phyloP scores from a whole-genome alignment of 2,888 invertebrate genomes.

The Drosophila mimetica region DNA sequence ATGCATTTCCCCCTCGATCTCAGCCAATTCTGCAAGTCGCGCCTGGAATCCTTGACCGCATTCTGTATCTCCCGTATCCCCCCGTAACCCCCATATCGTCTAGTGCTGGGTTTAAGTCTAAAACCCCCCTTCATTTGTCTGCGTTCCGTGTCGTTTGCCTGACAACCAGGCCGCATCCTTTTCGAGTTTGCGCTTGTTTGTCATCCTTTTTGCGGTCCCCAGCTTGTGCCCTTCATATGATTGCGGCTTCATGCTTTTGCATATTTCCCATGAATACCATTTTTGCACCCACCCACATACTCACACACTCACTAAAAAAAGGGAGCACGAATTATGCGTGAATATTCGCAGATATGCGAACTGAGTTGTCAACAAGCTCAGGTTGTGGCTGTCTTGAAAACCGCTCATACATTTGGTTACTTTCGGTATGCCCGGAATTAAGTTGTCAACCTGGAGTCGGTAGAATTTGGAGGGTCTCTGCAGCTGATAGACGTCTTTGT shows the following conservation, averaged over 20 bases:
- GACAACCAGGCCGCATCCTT: conserved; percentile 53
- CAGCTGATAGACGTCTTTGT: neutral
- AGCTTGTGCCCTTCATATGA: conserved; percentile 46
- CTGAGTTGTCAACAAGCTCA: conserved; percentile 56
- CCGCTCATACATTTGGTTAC: conserved; percentile 40
- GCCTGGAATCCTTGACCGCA: conserved; percentile 26
- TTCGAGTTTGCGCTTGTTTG: conserved; percentile 54
- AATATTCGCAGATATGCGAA: conserved; percentile 49
- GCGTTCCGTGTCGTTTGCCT: conserved; percentile 40
- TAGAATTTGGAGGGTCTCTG: conserved; percentile 9
- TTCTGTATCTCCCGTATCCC: conserved; percentile 3
- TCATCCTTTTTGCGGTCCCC: conserved; percentile 55
- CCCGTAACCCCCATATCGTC: conserved; percentile 1
- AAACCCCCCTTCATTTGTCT: conserved; percentile 39
- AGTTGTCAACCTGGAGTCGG: conserved; percentile 39
- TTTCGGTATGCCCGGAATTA: conserved; percentile 29
- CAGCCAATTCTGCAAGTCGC: conserved; percentile 26
- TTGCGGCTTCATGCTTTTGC: conserved; percentile 58
- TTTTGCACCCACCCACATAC: conserved; percentile 32
- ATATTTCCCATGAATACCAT: conserved; percentile 75
- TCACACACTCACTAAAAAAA: neutral
- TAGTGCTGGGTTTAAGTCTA: conserved; percentile 8
- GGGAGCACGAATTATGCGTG: conserved; percentile 66
- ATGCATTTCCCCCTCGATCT: conserved; percentile 24
- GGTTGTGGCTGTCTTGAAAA: conserved; percentile 30